A percentile compares a stretch with the other conserved stretches of the same genome.
Evolutionary conservation across 2,113 vertebrate species (phyloP).

Genomic region (Lipotes vexillifer): DNA sequence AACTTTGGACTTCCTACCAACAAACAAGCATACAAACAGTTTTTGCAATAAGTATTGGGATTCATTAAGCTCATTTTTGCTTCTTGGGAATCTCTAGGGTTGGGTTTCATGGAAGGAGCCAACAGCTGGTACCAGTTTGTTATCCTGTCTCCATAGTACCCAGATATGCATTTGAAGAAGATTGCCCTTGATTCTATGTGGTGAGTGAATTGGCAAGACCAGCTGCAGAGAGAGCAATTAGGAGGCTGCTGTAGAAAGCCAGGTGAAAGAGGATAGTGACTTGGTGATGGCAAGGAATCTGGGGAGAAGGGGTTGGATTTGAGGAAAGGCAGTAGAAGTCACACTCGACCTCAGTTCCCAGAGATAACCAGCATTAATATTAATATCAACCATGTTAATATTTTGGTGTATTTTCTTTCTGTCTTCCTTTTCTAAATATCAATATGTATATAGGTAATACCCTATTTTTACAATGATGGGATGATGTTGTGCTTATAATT

Average conservation of each 20-base stretch:
- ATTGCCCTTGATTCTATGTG: background rate
- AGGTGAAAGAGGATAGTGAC: background rate
- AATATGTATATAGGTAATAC: background rate
- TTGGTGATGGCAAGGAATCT: background rate
- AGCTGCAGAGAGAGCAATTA: background rate
- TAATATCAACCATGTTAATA: background rate
- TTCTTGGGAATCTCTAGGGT: background rate
- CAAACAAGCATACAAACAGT: background rate
- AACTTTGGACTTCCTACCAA: background rate
- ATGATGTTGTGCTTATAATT: background rate
- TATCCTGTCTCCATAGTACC: background rate
- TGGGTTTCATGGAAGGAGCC: background rate
- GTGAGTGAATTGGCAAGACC: background rate
- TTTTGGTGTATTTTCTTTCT: background rate
- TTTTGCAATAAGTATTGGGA: background rate
- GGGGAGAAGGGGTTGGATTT: background rate
- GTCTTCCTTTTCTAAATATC: background rate
- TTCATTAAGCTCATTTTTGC: background rate
- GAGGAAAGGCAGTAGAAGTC: background rate
- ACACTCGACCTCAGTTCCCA: background rate
- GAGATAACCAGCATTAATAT: background rate
- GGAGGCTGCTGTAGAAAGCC: background rate
- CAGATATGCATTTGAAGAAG: background rate
- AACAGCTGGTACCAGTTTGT: background rate
- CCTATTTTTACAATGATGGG: background rate